Base-by-base conservation (phyloP, 2,888 invertebrate species). In the Cremastinae sp. region DNA sequence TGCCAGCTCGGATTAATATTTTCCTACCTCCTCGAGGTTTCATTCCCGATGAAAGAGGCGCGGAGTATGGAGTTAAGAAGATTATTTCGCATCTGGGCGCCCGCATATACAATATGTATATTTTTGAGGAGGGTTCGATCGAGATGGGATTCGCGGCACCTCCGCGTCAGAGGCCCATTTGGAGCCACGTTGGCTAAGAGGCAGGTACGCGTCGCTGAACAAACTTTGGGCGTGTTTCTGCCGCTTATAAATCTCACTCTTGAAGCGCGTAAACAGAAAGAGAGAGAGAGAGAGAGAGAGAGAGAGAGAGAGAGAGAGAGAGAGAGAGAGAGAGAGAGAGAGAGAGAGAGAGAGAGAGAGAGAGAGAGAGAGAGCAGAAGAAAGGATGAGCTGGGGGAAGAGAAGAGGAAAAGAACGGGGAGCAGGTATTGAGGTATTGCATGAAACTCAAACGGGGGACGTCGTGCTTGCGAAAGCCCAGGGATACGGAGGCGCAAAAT, bases 141-240 rank as follows among this genome's bases (percentile, higher is more conserved):
- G 28, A 68, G 68, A 61, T 64, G 20, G 41, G 56, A 20, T 49
- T 58, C 58, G 51, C 22, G 49, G 74, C 74, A 49, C 69, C 68
- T 74, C 62, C 62, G n/a, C n/a, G 74, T 69, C 68, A 64, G 49
- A 20, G 49, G 56, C 62, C 28, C 18, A 58, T 74, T 62, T 49
- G 41, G 69, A 34, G 34, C 69, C 56, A 45, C 51, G 22, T 20
- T 18, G 53, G 73, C 38, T 74, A 74, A 71, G 47, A 75, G 75
- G 70, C 56, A 59, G 80, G 76, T 78, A 81, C 78, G 84, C 84
- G 80, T 83, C 80, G 76, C 78, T 81, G 84, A 85, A 82, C 84
- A 85, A 84, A 84, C 85, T 83, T 82, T 82, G 83, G 85, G 84
- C 84, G 85, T 83, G 80, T 81, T 83, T 53, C 65, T 76, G 64